Evolutionary conservation across 2,888 invertebrate genomes (phyloP).

Genomic region (Caenorhabditis afra): DNA sequence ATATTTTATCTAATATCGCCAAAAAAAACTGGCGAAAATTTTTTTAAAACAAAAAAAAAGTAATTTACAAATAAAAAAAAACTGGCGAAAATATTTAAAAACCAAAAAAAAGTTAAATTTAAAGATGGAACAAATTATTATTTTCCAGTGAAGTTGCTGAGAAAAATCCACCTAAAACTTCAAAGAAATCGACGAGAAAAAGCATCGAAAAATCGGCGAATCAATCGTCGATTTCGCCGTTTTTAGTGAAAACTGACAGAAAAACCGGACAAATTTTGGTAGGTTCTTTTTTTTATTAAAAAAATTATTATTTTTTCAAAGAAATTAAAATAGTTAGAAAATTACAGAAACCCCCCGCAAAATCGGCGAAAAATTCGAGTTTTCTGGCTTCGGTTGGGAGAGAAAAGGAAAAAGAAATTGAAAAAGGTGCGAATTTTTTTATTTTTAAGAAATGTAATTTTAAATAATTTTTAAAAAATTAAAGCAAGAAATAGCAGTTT

Average conservation of each 20-base stretch:
- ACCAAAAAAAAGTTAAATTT: neutral
- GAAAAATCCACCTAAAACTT: no score
- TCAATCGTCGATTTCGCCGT: conserved; percentile 52
- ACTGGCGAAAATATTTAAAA: neutral
- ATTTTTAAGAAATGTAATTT: neutral
- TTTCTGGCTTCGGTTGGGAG: conserved; percentile 23
- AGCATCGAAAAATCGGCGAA: conserved; percentile 14
- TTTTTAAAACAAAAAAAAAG: neutral
- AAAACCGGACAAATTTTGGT: conserved; percentile 31
- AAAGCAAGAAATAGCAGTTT: no score
- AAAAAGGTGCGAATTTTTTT: neutral
- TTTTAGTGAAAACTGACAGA: conserved; percentile 38
- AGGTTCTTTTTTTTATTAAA: neutral
- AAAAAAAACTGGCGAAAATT: neutral
- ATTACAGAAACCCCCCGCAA: no score
- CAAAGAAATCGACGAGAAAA: conserved; percentile 24
- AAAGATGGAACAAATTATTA: no score
- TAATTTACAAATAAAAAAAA: neutral
- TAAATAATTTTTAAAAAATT: no score
- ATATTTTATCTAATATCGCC: no score
- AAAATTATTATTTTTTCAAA: neutral
- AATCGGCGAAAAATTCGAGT: conserved; percentile 18
- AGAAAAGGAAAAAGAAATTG: neutral
- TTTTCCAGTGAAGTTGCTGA: no score
- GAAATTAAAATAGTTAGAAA: no score